Evolutionary conservation across 2,113 vertebrate genomes (phyloP).

Genomic region (Crotophaga sulcirostris): DNA sequence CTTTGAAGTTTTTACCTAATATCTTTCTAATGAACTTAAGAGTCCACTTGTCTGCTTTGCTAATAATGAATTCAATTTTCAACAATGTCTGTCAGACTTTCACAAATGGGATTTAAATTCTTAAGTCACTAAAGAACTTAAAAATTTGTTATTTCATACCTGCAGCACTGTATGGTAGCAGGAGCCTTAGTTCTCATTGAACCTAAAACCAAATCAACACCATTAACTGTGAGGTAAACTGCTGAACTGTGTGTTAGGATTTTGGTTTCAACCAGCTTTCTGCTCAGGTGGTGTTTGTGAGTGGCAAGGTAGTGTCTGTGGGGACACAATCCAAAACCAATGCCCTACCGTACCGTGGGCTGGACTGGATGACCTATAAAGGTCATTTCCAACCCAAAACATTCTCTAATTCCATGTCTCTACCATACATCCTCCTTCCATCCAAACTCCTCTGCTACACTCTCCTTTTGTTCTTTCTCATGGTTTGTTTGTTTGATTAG

Average conservation of each 20-base stretch:
- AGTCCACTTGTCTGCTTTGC: slow-evolving; percentile 19
- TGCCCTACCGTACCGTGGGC: rapidly evolving
- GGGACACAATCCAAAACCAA: neutral
- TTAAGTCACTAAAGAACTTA: neutral
- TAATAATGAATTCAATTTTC: slow-evolving; percentile 24
- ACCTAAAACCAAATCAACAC: neutral
- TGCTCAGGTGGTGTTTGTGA: neutral
- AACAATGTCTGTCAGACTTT: neutral
- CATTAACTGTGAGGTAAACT: neutral
- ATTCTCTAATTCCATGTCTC: no score
- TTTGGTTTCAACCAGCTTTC: neutral
- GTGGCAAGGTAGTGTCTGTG: neutral
- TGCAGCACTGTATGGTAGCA: neutral
- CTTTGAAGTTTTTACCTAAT: slow-evolving; percentile 36
- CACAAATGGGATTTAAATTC: neutral
- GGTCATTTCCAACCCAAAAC: no score
- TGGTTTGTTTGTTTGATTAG: neutral
- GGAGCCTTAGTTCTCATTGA: neutral
- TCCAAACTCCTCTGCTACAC: neutral
- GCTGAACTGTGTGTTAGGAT: neutral
- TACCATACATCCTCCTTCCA: no score
- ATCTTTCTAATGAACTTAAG: slow-evolving; percentile 38
- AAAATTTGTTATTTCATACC: neutral
- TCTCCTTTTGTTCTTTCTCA: neutral
- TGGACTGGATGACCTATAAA: no score